phyloP scores from a whole-genome alignment of 2,888 invertebrate genomes.

The Cryptosula pallasiana region DNA sequence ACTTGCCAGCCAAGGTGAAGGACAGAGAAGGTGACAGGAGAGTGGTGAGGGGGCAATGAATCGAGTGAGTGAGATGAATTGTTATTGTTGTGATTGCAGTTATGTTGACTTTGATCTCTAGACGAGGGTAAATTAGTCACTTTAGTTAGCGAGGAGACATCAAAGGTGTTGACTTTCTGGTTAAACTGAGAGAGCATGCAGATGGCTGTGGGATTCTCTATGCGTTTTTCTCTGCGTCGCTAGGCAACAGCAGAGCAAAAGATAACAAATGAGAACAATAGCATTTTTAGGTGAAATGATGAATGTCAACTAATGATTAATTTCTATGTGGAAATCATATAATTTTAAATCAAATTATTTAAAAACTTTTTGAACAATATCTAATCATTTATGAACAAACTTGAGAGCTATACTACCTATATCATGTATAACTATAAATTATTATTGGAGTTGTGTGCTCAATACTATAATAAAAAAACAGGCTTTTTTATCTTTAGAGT shows the following conservation, averaged over 20 bases:
- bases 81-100: not conserved
- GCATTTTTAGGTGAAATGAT: too few species aligned
- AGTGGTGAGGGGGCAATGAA: not conserved
- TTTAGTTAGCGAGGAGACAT: not conserved
- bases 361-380: too few species aligned
- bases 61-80: not conserved
- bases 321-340: too few species aligned
- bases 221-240: not conserved
- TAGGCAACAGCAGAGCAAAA: not conserved
- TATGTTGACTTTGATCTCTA: not conserved
- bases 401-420: too few species aligned
- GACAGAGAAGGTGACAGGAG: not conserved
- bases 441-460: too few species aligned
- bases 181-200: constrained; percentile 7
- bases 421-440: too few species aligned
- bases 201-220: not conserved
- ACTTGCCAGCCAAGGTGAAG: not conserved
- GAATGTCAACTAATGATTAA: too few species aligned
- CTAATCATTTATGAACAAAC: too few species aligned
- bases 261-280: not conserved
- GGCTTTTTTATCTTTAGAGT: too few species aligned
- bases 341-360: too few species aligned
- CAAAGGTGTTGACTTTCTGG: not conserved
- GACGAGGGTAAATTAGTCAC: not conserved
- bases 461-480: too few species aligned